Evolutionary conservation across 2,797 vertebrate species (phyloP), one percentile per base, ranked within the genome.

Genomic region (Brachyalestes nurse): DNA sequence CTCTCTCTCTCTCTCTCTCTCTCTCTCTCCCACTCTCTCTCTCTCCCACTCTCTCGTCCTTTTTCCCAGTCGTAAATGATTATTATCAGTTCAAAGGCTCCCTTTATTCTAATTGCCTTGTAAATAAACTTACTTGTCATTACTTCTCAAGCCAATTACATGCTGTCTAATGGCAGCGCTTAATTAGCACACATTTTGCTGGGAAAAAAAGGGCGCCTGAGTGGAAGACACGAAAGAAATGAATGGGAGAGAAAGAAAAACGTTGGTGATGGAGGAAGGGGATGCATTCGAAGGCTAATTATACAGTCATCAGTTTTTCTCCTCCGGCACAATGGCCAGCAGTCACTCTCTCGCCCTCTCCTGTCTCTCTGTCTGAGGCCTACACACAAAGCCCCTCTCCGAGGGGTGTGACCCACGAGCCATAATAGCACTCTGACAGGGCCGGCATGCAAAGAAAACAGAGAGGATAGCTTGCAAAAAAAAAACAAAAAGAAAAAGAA

Each of bases 51-150:
- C 53, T 55, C 47, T 38, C 16, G 25, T 23, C n/a, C 16, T 53
- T 62, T 13, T 51, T 79, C 70, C 83, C 83, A 82, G 87, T 91
- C 87, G 88, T 93, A 93, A 94, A 94, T 93, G 90, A 95, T 94
- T 91, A 94, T 94, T 93, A 95, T 94, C 91, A 92, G 90, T 89
- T 93, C 91, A 93, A 93, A 92, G 89, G 88, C 90, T 86, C 90
- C 88, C 92, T 94, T 94, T 94, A 93, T 94, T 94, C 90, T 94
- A 94, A 95, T 94, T 95, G 92, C 93, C 93, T 93, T 95, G 94
- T 94, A 95, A 95, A 95, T 95, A 95, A 94, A 95, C 94, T 93
- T 94, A 92, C 93, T 94, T 94, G 93, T 94, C 94, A 94, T 95
- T 94, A 94, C 93, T 94, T 95, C 93, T 94, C 93, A 94, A 93